Evolutionary conservation across 2,797 vertebrate species (phyloP).

Genomic region (Cyclopterus lumpus): DNA sequence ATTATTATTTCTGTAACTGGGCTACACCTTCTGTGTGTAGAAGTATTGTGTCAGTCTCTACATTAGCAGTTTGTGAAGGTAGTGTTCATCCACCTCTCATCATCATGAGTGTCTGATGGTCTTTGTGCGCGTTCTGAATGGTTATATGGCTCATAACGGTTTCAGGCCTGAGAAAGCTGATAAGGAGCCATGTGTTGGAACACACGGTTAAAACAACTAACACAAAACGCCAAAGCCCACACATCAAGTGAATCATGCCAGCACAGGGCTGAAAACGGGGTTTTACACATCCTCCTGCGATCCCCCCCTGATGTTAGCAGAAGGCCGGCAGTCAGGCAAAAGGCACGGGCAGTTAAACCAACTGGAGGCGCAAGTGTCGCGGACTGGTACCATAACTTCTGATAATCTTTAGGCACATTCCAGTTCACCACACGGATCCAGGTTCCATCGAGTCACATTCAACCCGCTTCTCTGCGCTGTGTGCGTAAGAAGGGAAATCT

Average conservation of each 20-base stretch:
- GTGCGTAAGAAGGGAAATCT: constrained; percentile 23
- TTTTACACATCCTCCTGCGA: constrained; percentile 28
- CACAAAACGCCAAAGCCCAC: constrained; percentile 21
- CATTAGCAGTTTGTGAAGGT: background rate
- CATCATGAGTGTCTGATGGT: constrained; percentile 15
- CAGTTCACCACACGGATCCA: constrained; percentile 22
- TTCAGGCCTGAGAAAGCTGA: constrained; percentile 54
- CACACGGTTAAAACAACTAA: constrained; percentile 41
- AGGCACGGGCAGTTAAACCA: constrained; percentile 40
- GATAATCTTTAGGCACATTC: constrained; percentile 38
- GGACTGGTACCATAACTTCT: constrained; percentile 5
- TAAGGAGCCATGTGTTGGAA: constrained; percentile 54
- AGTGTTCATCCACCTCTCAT: constrained; percentile 5
- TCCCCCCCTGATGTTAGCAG: constrained; percentile 21
- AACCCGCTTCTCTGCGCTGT: background rate
- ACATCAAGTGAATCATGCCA: constrained; percentile 41
- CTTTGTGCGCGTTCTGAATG: constrained; percentile 28
- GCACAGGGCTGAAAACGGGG: constrained; percentile 36
- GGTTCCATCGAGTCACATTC: constrained; percentile 17
- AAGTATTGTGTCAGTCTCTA: background rate
- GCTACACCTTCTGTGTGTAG: background rate
- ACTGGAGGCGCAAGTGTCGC: constrained; percentile 19
- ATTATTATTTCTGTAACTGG: background rate
- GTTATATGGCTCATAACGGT: constrained; percentile 56
- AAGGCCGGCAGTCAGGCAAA: constrained; percentile 57